Conservation (phyloP, 2,888 invertebrate genomes). For the Calameuta filiformis region DNA sequence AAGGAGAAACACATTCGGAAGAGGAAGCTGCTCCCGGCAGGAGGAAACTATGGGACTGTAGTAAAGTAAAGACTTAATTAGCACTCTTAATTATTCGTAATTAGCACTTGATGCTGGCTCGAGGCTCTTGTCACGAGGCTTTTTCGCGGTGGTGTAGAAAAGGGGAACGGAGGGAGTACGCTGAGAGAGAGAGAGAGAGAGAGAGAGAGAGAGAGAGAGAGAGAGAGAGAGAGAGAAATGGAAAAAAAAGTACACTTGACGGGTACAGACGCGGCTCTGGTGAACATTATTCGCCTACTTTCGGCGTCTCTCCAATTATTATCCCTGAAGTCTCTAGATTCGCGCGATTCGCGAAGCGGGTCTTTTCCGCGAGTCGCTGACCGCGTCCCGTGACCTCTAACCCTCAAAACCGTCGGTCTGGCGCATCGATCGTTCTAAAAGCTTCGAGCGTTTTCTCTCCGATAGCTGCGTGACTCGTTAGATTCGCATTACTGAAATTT, state of each 20-base stretch:
- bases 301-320: neutral
- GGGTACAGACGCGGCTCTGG: neutral
- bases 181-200: neutral
- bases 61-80: constrained; percentile 49
- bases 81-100: constrained; percentile 54
- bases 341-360: neutral
- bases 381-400: neutral
- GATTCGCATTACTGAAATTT: too few relatives aligned
- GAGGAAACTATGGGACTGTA: constrained; percentile 20
- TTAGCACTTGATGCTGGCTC: constrained; percentile 41
- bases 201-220: neutral
- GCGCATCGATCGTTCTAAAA: too few relatives aligned
- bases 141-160: constrained; percentile 9
- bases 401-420: neutral
- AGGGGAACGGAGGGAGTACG: neutral
- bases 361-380: too few relatives aligned
- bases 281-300: neutral
- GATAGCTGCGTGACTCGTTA: too few relatives aligned
- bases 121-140: constrained; percentile 7
- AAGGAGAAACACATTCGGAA: neutral
- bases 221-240: neutral
- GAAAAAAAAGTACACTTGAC: constrained; percentile 39
- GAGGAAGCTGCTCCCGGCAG: neutral
- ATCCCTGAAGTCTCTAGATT: neutral
- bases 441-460: too few relatives aligned